A percentile compares a stretch with the other conserved stretches of the same genome.
Conservation (phyloP, 2,797 vertebrate genomes). For the Enteromius treurensis region DNA sequence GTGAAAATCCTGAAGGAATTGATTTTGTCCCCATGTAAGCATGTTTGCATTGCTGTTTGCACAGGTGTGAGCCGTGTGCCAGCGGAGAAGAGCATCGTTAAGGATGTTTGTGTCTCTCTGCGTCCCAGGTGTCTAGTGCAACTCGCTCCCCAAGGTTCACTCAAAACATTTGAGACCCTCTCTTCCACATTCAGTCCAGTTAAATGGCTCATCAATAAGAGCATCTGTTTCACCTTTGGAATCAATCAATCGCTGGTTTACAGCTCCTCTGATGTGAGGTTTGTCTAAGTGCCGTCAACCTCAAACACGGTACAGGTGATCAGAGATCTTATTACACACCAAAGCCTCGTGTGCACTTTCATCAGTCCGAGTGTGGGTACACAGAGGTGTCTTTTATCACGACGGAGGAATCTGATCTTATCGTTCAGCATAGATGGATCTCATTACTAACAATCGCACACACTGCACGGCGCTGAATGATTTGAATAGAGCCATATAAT, state of each 20-base stretch:
- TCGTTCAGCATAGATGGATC: slow-evolving; percentile 32
- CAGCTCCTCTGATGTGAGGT: slow-evolving; percentile 48
- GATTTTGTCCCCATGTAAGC: slow-evolving; percentile 25
- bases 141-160: slow-evolving; percentile 27
- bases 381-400: slow-evolving; percentile 54
- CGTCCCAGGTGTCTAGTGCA: slow-evolving; percentile 32
- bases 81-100: slow-evolving; percentile 1
- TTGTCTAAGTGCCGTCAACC: slow-evolving; percentile 48
- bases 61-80: slow-evolving; percentile 15
- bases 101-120: slow-evolving; percentile 30
- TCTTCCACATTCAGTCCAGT: slow-evolving; percentile 48
- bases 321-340: slow-evolving; percentile 57
- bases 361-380: slow-evolving; percentile 36
- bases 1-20: slow-evolving; percentile 24
- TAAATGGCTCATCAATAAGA: slow-evolving; percentile 71
- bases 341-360: slow-evolving; percentile 48
- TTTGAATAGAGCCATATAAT: slow-evolving; percentile 40
- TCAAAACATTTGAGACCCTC: slow-evolving; percentile 39
- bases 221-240: slow-evolving; percentile 66
- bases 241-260: slow-evolving; percentile 70
- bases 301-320: slow-evolving; percentile 58
- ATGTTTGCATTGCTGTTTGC: slow-evolving; percentile 38
- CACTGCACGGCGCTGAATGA: slow-evolving; percentile 20
- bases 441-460: slow-evolving; percentile 48
- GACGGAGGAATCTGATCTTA: slow-evolving; percentile 52